These are phyloP conservation scores for Erebia ligea DNA, from an alignment of 2,888 invertebrate species.

Conservation along the genomic window DNA sequence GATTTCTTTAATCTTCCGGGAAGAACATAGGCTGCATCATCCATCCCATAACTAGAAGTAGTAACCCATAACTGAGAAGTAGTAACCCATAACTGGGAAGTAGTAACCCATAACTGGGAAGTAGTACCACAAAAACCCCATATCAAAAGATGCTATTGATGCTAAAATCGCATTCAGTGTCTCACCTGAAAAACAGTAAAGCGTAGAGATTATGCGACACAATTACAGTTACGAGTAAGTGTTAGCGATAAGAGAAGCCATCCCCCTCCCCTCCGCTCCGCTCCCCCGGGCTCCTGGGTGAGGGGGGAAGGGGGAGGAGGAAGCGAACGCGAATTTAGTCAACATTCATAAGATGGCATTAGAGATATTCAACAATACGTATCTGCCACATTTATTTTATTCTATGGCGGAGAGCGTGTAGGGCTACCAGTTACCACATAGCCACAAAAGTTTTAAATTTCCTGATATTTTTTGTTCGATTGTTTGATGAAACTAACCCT, in stretches of 20 bases:
- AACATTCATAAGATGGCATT: conserved; percentile 33
- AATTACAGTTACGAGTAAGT: conserved; percentile 19
- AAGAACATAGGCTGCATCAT: no score
- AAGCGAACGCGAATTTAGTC: conserved; percentile 24
- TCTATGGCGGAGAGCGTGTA: conserved; percentile 25
- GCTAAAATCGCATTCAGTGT: not conserved
- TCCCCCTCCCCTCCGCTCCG: not conserved
- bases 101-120: no score
- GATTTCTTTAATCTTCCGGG: no score
- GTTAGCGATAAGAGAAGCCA: conserved; percentile 21
- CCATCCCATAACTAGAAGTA: no score
- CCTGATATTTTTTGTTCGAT: not conserved
- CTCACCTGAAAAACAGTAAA: conserved; percentile 18
- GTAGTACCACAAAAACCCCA: no score
- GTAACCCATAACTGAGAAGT: no score
- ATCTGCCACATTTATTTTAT: conserved; percentile 37
- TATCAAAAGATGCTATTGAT: not conserved
- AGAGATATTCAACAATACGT: conserved; percentile 33
- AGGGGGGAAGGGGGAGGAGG: not conserved
- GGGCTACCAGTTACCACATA: conserved; percentile 15
- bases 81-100: no score
- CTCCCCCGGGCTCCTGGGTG: not conserved
- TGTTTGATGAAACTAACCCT: no score
- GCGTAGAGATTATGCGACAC: conserved; percentile 18
- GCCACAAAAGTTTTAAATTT: not conserved